phyloP scores from a whole-genome alignment of 1,140 invertebrate genomes.

The Heliconius hermathena region DNA sequence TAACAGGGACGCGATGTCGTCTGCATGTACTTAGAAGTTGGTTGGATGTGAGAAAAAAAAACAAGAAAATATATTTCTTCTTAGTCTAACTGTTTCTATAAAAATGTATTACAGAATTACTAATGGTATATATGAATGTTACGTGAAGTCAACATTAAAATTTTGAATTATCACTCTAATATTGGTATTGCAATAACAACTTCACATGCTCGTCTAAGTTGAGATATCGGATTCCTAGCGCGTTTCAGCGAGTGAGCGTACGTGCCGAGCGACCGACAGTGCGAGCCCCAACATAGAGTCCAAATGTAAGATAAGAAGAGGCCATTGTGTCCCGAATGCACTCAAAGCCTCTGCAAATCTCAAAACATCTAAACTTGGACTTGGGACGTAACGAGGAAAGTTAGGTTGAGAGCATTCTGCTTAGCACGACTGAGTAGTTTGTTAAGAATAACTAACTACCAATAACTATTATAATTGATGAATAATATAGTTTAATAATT shows the following conservation, averaged over 20 bases:
- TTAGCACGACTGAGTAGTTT: background rate
- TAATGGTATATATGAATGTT: too few relatives aligned
- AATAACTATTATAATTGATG: too few relatives aligned
- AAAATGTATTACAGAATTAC: too few relatives aligned
- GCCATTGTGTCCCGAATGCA: constrained; percentile 4
- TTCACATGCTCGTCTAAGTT: background rate
- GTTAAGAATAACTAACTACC: background rate
- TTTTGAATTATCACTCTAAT: too few relatives aligned
- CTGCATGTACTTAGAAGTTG: too few relatives aligned
- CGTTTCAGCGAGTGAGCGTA: constrained; percentile 5
- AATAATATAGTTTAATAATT: too few relatives aligned
- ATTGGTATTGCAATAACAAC: too few relatives aligned
- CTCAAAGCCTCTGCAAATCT: background rate
- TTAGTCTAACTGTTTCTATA: too few relatives aligned
- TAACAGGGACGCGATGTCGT: background rate
- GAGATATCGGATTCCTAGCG: background rate
- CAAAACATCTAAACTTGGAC: background rate
- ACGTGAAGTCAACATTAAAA: too few relatives aligned
- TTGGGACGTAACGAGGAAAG: background rate
- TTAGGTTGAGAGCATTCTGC: background rate
- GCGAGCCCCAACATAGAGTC: background rate
- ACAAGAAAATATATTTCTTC: background rate
- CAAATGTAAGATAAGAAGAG: constrained; percentile 2
- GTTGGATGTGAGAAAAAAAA: background rate
- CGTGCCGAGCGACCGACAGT: background rate